Percentiles rank a stretch among this genome's conserved stretches.
Conservation (phyloP, 92 coral and sea anemone species). For the Palythoa grandiflora region DNA sequence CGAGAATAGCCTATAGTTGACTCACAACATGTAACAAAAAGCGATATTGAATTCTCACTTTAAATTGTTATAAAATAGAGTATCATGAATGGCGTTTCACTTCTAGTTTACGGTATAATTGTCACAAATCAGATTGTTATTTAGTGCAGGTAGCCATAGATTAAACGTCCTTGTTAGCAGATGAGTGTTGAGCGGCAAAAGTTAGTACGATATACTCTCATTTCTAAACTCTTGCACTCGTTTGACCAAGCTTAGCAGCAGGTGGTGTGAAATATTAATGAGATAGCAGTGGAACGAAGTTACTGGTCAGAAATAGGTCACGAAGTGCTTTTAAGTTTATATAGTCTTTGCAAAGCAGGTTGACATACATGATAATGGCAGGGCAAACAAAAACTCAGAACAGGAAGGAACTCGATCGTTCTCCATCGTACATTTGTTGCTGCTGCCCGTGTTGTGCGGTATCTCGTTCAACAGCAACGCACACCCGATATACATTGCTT, state of each 20-base stretch:
- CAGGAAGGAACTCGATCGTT: background rate
- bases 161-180: too few relatives aligned
- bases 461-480: slow-evolving; percentile 32
- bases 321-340: background rate
- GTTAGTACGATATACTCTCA: too few relatives aligned
- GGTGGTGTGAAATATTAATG: slow-evolving; percentile 29
- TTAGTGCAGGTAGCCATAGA: too few relatives aligned
- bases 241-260: background rate
- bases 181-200: too few relatives aligned
- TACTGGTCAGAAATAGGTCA: slow-evolving; percentile 24
- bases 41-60: too few relatives aligned
- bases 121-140: too few relatives aligned
- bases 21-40: background rate
- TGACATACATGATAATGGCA: slow-evolving; percentile 1
- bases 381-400: background rate
- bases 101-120: too few relatives aligned
- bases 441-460: slow-evolving; percentile 31
- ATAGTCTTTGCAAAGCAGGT: background rate
- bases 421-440: slow-evolving; percentile 14
- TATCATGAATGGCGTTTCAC: too few relatives aligned
- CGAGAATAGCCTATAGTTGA: background rate
- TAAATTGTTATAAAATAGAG: too few relatives aligned
- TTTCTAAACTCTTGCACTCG: too few relatives aligned
- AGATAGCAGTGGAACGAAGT: slow-evolving; percentile 4
- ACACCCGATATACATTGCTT: slow-evolving; percentile 61